Evolutionary conservation across 2,888 invertebrate genomes (phyloP), one percentile per base, ranked within the genome.

Genomic region (Hecatera dysodea): DNA sequence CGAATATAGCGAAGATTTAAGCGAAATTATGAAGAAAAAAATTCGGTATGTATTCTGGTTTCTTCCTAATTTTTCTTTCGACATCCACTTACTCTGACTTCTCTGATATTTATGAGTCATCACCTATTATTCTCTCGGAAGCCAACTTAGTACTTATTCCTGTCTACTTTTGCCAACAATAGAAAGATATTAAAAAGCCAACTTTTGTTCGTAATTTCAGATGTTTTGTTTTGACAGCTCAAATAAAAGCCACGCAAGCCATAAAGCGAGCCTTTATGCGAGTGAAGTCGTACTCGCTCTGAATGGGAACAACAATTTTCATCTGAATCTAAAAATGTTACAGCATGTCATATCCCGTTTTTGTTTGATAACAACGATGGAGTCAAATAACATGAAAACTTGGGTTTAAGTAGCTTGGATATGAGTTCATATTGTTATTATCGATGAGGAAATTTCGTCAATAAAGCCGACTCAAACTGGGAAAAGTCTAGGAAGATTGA

Each of bases 321-420:
- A 80, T 75, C 48, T 62, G 73, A 62, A 56, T 63, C 79, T 78
- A 78, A 80, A 80, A 76, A 67, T 66, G 48, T 75, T 55, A 53
- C 48, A 53, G 69, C 62, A 46, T 59, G 60, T 42, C 52, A 61
- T 57, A 22, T 24, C 42, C 29, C 19, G 46, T 24, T 48, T 80
- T 80, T 46, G 52, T 68, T 57, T n/a, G 57, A 12, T 36, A 67
- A 73, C 53, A 75, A 39, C 46, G 39, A 36, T 42, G 4, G 22
- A 17, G 24, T 7, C 15, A 57, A 52, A 22, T 9, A 12, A 48
- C n/a, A 29, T 46, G 27, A 24, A 27, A 48, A 42, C 46, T 46
- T 39, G 17, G 50, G 17, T 42, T 67, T 74, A 24, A 29, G 36
- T 24, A 60, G 61, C 36, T 42, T 11, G n/a, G n/a, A 12, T 36